Base-by-base conservation (phyloP, 2,888 invertebrate species). In the Melolontha melolontha region DNA sequence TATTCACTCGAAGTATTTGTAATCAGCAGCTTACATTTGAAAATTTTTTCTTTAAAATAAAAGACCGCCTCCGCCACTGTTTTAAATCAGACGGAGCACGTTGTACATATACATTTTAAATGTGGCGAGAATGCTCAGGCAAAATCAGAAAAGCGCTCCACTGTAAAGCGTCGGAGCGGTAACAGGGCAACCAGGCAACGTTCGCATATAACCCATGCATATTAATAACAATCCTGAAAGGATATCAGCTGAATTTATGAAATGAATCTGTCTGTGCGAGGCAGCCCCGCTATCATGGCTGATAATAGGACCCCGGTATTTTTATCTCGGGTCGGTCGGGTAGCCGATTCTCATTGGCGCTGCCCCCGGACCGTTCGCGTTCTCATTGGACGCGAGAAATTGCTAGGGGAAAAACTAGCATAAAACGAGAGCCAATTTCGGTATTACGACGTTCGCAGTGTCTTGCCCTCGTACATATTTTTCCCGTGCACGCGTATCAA, bases 311-410 rank as follows among this genome's bases (percentile, higher is more conserved):
- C 82, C 79, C 78, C 81, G 80, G 81, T 79, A 83, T 83, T 83
- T 82, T 83, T 83, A 82, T 86, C 86, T 86, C 82, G 81, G 81
- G 84, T 54, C 64, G 59, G 57, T 42, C 51, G 41, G 55, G 57
- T 62, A 66, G 17, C 51, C 65, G 49, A 27, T 22, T 51, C 51
- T 40, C 79, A 86, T 86, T 86, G 86, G 86, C 75, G 82, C 84
- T 83, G 85, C 41, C 85, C 85, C 85, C 84, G 83, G 77, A 70
- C 79, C 79, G 81, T 65, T 68, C 64, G 71, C 66, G 68, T 69
- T 73, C 71, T 75, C 71, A 80, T 81, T 81, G 82, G 80, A 77
- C 80, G 83, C 82, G 84, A 71, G 84, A 86, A 86, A 86, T 86
- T 86, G 86, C 51, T 81, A 80, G 83, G 84, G 85, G 83, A 78